These are phyloP conservation scores for Metalampra italica DNA, from an alignment of 2,888 invertebrate genomes.

Conservation along the genomic window DNA sequence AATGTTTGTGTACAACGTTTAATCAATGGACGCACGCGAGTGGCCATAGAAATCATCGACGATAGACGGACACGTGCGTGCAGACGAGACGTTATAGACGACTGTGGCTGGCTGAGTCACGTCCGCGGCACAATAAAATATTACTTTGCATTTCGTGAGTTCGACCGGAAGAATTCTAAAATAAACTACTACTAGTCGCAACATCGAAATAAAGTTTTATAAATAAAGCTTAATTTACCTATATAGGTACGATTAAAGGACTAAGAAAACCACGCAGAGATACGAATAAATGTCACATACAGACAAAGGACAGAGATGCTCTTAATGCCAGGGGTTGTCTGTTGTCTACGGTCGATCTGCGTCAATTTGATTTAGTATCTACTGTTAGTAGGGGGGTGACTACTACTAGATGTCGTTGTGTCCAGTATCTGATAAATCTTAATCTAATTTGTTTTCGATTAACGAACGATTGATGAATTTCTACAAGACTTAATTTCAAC, in stretches of 20 bases:
- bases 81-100: slow-evolving; percentile 18
- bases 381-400: slow-evolving; percentile 23
- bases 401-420: slow-evolving; percentile 14
- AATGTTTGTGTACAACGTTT: slow-evolving; percentile 4
- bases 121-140: slow-evolving; percentile 26
- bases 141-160: slow-evolving; percentile 18
- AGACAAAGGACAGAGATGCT: slow-evolving; percentile 30
- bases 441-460: slow-evolving; percentile 28
- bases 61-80: slow-evolving; percentile 27
- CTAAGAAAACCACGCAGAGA: background rate
- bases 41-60: slow-evolving; percentile 10
- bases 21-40: slow-evolving; percentile 5
- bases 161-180: slow-evolving; percentile 5
- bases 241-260: background rate
- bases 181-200: background rate
- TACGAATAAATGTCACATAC: background rate
- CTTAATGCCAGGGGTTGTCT: slow-evolving; percentile 14
- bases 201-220: background rate
- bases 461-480: slow-evolving; percentile 18
- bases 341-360: slow-evolving; percentile 20
- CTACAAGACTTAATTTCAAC: slow-evolving; percentile 5
- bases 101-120: slow-evolving; percentile 27
- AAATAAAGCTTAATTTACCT: too few species aligned
- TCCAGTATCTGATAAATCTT: slow-evolving; percentile 9
- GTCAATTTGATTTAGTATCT: slow-evolving; percentile 30